Base-by-base conservation (phyloP, 2,888 invertebrate genomes). In the Aquatica leii region DNA sequence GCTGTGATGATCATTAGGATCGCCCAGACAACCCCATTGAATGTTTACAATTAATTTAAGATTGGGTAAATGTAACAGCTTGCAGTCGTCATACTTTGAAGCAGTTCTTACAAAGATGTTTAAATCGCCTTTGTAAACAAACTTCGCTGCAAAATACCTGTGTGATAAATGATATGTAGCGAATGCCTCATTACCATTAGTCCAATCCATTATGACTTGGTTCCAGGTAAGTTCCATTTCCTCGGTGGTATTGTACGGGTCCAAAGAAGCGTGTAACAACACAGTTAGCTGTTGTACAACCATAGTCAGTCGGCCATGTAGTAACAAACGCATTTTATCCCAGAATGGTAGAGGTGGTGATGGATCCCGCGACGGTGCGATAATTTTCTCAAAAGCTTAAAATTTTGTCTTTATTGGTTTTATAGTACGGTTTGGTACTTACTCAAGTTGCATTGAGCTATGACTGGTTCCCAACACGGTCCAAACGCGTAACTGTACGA, bases 211-310 rank as follows among this genome's bases (percentile, higher is more conserved):
- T 31, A 93, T 91, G 2, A 97, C 88, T 73, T 95, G 90, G 37
- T 90, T 91, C 98, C 98, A 99, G 0, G 95, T 94, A 68, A 98
- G 86, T 81, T 99, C 98, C 95, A 99, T 97, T 83, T 98, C 95
- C 81, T 99, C 99, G 0, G 98, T 98, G 2, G 96, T 96, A 79
- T 99, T 99, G 82, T 98, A 99, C 0, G 99, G 99, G 84, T 99
- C 97, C 9, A 97, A 85, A 0, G 98, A 98, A 2, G 97, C 98
- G 79, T 98, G 98, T 64, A 99, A 84, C 35, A 98, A 84, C 35
- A 97, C 93, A 0, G 96, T 95, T 80, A 97, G 86, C 77, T 93
- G 93, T 73, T 91, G 89, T 14, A 95, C 92, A 71, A 92, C 90
- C 81, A 95, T 90, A 0, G 96, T 96, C 48, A 98, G 81, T 0